Base-by-base conservation (phyloP, 2,113 vertebrate species). In the Daubentonia madagascariensis region DNA sequence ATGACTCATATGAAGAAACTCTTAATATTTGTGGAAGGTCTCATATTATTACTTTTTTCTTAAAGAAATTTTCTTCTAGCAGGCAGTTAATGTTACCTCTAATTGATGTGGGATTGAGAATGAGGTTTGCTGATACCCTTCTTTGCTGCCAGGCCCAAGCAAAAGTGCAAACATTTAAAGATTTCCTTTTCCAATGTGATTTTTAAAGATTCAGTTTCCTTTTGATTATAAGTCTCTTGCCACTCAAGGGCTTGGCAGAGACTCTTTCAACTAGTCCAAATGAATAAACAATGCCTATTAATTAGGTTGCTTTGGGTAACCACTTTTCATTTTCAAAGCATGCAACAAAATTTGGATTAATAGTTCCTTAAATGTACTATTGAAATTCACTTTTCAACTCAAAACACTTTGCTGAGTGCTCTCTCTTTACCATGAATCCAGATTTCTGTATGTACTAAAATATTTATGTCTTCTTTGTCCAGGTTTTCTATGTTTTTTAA, bases 161-260 rank as follows among this genome's bases (percentile, higher is more conserved):
- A 50, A 72, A 85, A 86, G 0, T 61, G 7, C 37, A 72, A 84
- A 67, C 7, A 63, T 80, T 80, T 48, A 43, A 81, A 70, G 8
- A 45, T 70, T 72, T 30, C 9, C 43, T 37, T 89, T 92, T 45
- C 3, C 61, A 70, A 65, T 22, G 45, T n/a, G 16, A 61, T 72
- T 92, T 94, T 86, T n/a, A 94, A 89, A 73, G 13, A 89, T n/a
- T 85, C 23, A 23, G 17, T 85, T 91, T 95, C 43, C 35, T 79
- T 97, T 76, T 73, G 20, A 72, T 30, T 18, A 1, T 67, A 52
- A 50, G 8, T 87, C 17, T 68, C 32, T 61, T 87, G 12, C 28
- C 22, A 32, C 16, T 86, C 6, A 52, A 75, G 25, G n/a, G 18
- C 0, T 9, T 85, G 3, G 8, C 57, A 63, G 8, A 67, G 14